Conservation (phyloP, 2,113 vertebrate species). For the Neotoma lepida region DNA sequence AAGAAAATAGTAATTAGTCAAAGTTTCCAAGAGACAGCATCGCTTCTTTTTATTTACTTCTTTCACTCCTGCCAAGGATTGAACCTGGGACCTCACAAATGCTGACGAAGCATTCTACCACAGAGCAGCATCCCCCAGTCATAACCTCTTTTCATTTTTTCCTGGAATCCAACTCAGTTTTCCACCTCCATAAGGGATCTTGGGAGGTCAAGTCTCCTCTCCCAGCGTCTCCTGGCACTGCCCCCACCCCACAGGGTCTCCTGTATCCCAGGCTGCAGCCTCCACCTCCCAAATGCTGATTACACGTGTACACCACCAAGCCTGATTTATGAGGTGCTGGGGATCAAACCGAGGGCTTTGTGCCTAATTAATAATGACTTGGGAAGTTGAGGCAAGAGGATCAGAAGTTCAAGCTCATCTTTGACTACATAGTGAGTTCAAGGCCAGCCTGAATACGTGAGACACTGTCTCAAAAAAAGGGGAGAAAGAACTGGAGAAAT, state of each 20-base stretch:
- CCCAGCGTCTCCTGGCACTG: background rate
- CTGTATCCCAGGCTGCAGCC: background rate
- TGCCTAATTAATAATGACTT: background rate
- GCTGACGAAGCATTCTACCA: background rate
- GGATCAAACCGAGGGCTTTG: background rate
- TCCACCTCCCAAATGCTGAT: background rate
- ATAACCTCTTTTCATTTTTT: background rate
- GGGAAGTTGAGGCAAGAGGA: background rate
- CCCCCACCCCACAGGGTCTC: background rate
- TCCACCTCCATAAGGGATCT: constrained; percentile 13
- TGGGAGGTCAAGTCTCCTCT: background rate
- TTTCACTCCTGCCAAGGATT: background rate
- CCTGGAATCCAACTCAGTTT: background rate
- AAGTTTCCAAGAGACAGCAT: constrained; percentile 63
- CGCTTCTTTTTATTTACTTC: background rate
- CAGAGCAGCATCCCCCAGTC: background rate
- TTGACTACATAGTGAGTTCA: background rate
- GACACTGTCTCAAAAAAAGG: background rate
- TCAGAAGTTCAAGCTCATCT: background rate
- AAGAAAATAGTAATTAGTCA: constrained; percentile 56
- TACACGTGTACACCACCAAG: background rate
- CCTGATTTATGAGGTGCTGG: background rate
- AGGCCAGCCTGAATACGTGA: background rate
- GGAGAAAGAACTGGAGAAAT: background rate
- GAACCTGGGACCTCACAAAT: background rate